Percentiles rank a stretch among this genome's conserved stretches.
These are phyloP conservation scores for Penaeus indicus DNA, from an alignment of 1,140 invertebrate genomes.

Conservation along the genomic window DNA sequence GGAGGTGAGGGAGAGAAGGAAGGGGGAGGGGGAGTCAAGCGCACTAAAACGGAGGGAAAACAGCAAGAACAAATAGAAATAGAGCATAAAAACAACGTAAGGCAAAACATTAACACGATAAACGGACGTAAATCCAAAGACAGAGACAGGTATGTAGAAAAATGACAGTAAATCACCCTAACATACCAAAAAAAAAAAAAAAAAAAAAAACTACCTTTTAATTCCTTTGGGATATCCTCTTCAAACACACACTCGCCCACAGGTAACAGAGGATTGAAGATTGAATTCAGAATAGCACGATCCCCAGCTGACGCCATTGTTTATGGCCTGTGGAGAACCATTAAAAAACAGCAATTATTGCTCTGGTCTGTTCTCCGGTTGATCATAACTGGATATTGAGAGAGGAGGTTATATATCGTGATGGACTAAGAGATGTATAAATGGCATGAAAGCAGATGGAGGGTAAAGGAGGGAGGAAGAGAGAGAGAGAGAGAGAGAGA, in stretches of 20 bases:
- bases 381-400: no score
- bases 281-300: conserved; percentile 74
- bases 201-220: conserved; percentile 65
- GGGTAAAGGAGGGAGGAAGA: no score
- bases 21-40: no score
- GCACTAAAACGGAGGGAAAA: background rate
- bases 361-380: no score
- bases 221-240: conserved; percentile 65
- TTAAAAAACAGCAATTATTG: no score
- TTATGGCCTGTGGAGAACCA: no score
- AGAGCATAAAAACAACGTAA: background rate
- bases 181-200: background rate
- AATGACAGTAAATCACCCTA: background rate
- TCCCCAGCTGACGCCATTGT: conserved; percentile 72
- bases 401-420: no score
- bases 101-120: background rate
- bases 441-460: no score
- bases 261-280: conserved; percentile 76
- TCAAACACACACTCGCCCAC: conserved; percentile 69
- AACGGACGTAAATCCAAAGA: no score
- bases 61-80: background rate
- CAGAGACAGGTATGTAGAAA: background rate
- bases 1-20: no score
- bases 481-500: no score
- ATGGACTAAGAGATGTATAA: no score